Evolutionary conservation across 2,113 vertebrate species (phyloP), one percentile per base, ranked within the genome.

Genomic region (Myxocyprinus asiaticus): DNA sequence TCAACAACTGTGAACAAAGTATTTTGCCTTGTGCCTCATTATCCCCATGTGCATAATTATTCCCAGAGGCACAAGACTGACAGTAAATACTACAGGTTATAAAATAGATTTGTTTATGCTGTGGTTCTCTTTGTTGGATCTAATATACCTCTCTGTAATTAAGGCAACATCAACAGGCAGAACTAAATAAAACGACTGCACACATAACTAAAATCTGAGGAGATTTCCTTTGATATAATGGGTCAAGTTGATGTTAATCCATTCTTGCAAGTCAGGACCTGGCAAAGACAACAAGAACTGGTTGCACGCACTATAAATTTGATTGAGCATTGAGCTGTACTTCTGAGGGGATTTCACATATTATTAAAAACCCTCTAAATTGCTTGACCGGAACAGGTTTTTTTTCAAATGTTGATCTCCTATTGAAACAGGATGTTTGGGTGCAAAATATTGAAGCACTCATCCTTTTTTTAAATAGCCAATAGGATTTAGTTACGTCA

Each of bases 1-100:
- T 82, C 77, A 84, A 84, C 67, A 68, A 88, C 17, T 83, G 84
- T 51, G 82, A 88, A 87, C 66, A 75, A 76, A 85, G 83, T 85
- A 82, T 90, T 92, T 91, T 86, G 86, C 87, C 84, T 86, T 81
- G 85, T 87, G 88, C 85, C 84, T 91, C 85, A 88, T 88, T 90
- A 88, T 85, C 70, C 68, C 79, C 78, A 33, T 33, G 22, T 33
- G 22, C 22, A 33, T 89, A 91, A 91, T 90, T 86, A 90, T 83
- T 84, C 70, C 83, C 86, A 82, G 55, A 43, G 72, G 85, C 86
- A 87, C 86, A 84, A 55, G 79, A 9, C 74, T 83, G 84, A 89
- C 86, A 84, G 83, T 85, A 89, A 89, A 88, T 83, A 79, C 88
- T 83, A 79, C 84, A 86, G 85, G 85, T 88, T 86, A 85, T 85